phyloP scores from a whole-genome alignment of 1,140 invertebrate genomes.

The Anastrepha ludens region DNA sequence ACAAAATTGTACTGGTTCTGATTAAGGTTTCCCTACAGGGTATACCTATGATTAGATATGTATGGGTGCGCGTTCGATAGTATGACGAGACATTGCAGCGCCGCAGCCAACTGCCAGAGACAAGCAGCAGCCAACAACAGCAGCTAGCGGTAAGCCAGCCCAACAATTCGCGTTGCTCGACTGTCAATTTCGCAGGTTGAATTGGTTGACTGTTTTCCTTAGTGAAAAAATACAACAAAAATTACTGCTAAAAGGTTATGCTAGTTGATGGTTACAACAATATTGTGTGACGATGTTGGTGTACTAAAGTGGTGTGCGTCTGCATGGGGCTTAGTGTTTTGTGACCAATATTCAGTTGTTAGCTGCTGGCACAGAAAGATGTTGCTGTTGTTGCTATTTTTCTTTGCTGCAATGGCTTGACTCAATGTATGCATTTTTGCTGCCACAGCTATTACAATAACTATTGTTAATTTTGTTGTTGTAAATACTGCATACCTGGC shows the following conservation, averaged over 20 bases:
- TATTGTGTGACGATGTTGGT: conserved; percentile 7
- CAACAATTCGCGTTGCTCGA: neutral
- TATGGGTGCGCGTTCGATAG: neutral
- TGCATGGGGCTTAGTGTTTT: neutral
- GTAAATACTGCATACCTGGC: conserved; percentile 14
- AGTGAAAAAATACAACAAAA: neutral
- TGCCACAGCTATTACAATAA: neutral
- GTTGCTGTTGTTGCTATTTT: conserved; percentile 34
- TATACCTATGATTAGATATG: neutral
- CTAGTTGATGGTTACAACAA: conserved; percentile 4
- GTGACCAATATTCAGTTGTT: conserved; percentile 39
- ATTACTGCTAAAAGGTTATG: conserved; percentile 25
- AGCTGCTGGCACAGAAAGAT: neutral
- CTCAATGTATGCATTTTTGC: conserved; percentile 29
- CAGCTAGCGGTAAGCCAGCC: neutral
- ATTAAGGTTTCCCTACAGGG: neutral
- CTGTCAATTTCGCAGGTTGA: neutral
- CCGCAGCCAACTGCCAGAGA: neutral
- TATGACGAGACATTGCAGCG: neutral
- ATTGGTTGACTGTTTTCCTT: neutral
- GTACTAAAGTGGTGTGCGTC: neutral
- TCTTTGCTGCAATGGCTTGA: conserved; percentile 22
- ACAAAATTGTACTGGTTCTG: too few species aligned
- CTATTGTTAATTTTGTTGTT: conserved; percentile 7
- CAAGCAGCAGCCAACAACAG: neutral